A percentile compares a stretch with the other conserved stretches of the same genome.
phyloP scores from a whole-genome alignment of 2,113 vertebrate species.

The Lagopus leucura region DNA sequence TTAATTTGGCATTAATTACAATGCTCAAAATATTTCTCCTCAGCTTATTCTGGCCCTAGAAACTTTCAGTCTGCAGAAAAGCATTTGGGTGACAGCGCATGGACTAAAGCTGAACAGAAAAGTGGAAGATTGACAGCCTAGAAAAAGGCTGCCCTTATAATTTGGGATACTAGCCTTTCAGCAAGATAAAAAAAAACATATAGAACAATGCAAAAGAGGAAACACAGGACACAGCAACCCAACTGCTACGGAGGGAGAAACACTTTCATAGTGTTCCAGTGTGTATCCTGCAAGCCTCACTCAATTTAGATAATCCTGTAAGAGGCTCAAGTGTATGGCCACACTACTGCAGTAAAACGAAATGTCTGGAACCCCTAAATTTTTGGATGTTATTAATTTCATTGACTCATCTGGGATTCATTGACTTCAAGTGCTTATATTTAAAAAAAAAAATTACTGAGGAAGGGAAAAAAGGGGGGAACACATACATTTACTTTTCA shows the following conservation, averaged over 20 bases:
- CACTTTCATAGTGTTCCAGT: neutral
- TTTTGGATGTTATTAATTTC: slow-evolving; percentile 1
- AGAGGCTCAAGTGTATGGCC: neutral
- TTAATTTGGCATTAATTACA: slow-evolving; percentile 25
- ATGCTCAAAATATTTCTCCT: neutral
- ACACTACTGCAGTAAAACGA: neutral
- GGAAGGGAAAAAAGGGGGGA: neutral
- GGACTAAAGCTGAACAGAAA: slow-evolving; percentile 47
- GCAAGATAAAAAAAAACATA: slow-evolving; percentile 37
- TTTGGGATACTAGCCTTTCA: slow-evolving; percentile 45
- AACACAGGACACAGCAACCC: neutral
- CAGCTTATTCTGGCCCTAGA: neutral
- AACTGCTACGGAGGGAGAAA: neutral
- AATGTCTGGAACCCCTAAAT: slow-evolving; percentile 18
- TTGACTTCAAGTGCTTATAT: neutral
- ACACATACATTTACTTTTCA: neutral
- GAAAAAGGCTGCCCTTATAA: slow-evolving; percentile 51
- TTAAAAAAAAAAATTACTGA: neutral
- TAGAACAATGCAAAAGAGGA: neutral
- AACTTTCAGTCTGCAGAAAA: slow-evolving; percentile 32
- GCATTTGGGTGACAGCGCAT: slow-evolving; percentile 28
- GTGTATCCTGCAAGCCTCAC: neutral
- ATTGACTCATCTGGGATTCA: slow-evolving; percentile 33
- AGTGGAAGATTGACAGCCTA: slow-evolving; percentile 54
- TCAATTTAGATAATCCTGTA: neutral